Percentiles rank a stretch among this genome's conserved stretches.
These are phyloP conservation scores for Eueides isabella DNA, from an alignment of 1,140 invertebrate species.

Conservation along the genomic window DNA sequence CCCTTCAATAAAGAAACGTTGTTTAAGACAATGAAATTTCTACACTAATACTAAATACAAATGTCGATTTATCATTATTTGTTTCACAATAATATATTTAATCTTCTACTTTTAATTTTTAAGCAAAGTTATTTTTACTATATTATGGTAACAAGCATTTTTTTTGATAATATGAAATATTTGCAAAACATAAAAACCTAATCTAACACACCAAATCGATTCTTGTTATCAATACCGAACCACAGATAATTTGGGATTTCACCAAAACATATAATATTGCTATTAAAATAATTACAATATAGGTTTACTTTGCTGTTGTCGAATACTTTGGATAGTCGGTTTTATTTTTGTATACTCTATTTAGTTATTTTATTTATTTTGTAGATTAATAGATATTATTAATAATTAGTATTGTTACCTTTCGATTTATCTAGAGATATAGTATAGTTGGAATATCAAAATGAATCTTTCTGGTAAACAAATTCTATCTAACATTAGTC, in stretches of 20 bases:
- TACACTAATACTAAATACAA: too few species aligned
- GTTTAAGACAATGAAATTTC: too few species aligned
- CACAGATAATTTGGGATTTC: conserved; percentile 3
- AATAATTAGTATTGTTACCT: not conserved
- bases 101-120: too few species aligned
- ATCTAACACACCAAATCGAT: not conserved
- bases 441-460: not conserved
- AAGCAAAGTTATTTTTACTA: too few species aligned
- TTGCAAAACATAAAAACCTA: too few species aligned
- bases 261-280: not conserved
- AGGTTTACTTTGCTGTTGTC: not conserved
- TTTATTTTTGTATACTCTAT: not conserved
- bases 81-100: too few species aligned
- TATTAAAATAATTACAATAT: not conserved
- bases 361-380: not conserved
- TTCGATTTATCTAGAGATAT: not conserved
- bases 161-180: too few species aligned
- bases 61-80: too few species aligned
- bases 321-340: not conserved
- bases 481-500: not conserved
- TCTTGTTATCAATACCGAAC: not conserved
- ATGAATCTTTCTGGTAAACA: not conserved
- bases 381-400: not conserved
- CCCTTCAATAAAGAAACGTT: too few species aligned
- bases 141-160: too few species aligned